phyloP scores from a whole-genome alignment of 1,140 invertebrate genomes.

The Drosophila murphyi region DNA sequence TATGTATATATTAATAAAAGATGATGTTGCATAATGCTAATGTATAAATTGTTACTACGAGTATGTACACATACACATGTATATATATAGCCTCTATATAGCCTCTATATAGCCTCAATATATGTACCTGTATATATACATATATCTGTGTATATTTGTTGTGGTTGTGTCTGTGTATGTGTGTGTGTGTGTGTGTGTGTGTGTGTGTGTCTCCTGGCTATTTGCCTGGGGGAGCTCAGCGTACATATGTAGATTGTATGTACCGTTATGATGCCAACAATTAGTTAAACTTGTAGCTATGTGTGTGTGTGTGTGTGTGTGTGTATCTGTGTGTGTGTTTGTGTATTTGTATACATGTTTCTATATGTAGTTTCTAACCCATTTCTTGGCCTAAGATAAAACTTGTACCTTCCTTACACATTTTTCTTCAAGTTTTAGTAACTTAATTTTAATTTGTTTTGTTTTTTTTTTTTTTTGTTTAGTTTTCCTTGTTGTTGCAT shows the following conservation, averaged over 20 bases:
- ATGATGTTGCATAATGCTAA: conserved; percentile 59
- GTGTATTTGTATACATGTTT: conserved; percentile 28
- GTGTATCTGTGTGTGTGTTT: conserved; percentile 15
- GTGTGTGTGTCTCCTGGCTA: conserved; percentile 22
- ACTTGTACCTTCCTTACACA: conserved; percentile 37
- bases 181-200: conserved; percentile 4
- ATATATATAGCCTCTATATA: conserved; percentile 41
- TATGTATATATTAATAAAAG: conserved; percentile 62
- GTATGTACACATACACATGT: conserved; percentile 58
- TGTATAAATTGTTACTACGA: conserved; percentile 67
- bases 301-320: conserved; percentile 27
- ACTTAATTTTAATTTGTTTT: conserved; percentile 35
- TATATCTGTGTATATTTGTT: conserved; percentile 17
- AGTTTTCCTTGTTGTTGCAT: not conserved
- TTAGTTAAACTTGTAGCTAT: conserved; percentile 52
- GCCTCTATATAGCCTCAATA: conserved; percentile 42
- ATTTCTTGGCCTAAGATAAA: conserved; percentile 35
- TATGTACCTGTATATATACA: conserved; percentile 21
- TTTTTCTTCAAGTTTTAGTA: conserved; percentile 33
- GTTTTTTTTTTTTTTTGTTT: conserved; percentile 3
- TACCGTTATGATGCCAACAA: conserved; percentile 60
- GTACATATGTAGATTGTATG: conserved; percentile 81
- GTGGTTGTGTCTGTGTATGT: conserved; percentile 22
- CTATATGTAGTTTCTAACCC: conserved; percentile 28
- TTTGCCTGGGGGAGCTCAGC: conserved; percentile 22